Base-by-base conservation (phyloP, 1,140 invertebrate genomes). In the Drosophila orosa region DNA sequence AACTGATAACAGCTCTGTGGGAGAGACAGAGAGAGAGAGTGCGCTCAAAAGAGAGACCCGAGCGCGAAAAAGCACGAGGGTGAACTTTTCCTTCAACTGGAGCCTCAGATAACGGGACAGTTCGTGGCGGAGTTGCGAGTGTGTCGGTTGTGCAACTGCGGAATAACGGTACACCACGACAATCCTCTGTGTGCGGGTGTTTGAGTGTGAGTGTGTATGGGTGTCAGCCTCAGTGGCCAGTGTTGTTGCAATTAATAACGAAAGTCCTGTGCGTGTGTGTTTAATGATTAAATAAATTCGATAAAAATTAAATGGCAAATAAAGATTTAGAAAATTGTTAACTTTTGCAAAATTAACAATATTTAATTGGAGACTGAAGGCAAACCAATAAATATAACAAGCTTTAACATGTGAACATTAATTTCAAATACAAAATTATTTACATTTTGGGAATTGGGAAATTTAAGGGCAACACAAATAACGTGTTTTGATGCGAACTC, bases 101-200 rank as follows among this genome's bases (percentile, higher is more conserved):
- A 48, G 35, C 54, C 75, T 66, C 58, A 77, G 80, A 80, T 80
- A 89, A 71, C 65, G 60, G 35, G 37, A 74, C 85, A 89, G 84
- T 89, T 84, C 74, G 84, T 89, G 77, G 65, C 77, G 84, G 84
- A 89, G 85, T 89, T 89, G 66, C 80, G 45, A 89, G 74, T 84
- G 77, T 68, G 66, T 84, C 77, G 84, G 84, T 84, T 89, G 84
- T 89, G 78, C 82, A 47, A 22, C 27, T 55, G 58, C 48, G 55
- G 66, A 60, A 27, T 39, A 71, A 71, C 62, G 62, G 54, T 61
- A 48, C 6, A 55, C 12, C 35, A 48, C 17, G 24, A 33, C 39
- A 39, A 48, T 9, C 19, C 33, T 33, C 29, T 42, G 42, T 77
- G 54, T 77, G 25, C 65, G 35, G 7, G 56, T 48, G 52, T 35